Conservation (phyloP, 2,888 invertebrate genomes). For the Stramonita haemastoma region DNA sequence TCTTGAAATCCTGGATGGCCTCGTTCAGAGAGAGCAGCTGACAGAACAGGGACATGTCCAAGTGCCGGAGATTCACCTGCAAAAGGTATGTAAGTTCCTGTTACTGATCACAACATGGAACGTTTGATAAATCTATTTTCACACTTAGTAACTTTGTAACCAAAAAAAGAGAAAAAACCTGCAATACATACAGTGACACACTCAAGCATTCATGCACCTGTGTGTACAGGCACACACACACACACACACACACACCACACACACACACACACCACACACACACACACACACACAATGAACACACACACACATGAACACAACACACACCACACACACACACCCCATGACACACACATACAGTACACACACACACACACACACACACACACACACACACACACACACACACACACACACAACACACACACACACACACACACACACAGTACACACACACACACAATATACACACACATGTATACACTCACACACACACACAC, state of each 20-base stretch:
- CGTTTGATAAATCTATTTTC: not conserved
- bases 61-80: conserved; percentile 91
- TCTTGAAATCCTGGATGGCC: conserved; percentile 92
- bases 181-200: not conserved
- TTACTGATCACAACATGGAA: not conserved
- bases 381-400: too few relatives aligned
- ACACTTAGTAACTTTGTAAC: not conserved
- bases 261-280: not conserved
- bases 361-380: too few relatives aligned
- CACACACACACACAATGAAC: not conserved
- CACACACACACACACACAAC: too few relatives aligned
- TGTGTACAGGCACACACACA: not conserved
- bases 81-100: not conserved
- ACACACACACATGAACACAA: too few relatives aligned
- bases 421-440: too few relatives aligned
- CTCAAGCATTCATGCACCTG: not conserved
- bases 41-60: conserved; percentile 91
- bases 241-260: conserved; percentile 10
- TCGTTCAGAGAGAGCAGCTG: conserved; percentile 95
- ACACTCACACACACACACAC: too few relatives aligned
- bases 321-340: too few relatives aligned
- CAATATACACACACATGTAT: too few relatives aligned
- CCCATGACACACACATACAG: too few relatives aligned
- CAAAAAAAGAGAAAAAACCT: not conserved
- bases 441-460: too few relatives aligned